Base-by-base conservation (phyloP, 2,888 invertebrate species). In the Harmothoe impar region DNA sequence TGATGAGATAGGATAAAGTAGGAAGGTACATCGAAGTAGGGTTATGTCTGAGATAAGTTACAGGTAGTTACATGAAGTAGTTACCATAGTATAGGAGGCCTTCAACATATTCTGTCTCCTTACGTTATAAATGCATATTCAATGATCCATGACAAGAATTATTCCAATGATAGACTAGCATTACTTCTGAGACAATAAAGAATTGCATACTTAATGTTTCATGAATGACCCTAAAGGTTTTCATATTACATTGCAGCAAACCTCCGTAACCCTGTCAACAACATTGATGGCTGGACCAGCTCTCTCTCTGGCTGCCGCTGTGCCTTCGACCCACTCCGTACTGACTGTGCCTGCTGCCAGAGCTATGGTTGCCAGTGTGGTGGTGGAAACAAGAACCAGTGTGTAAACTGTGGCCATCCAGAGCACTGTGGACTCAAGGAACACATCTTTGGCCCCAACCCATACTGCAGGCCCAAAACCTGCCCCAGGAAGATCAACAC, bases 321-420 rank as follows among this genome's bases (percentile, higher is more conserved):
- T 86, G 20, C 56, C 15, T 88, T 85, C 81, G 91, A 93, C 62
- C 51, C 52, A 0, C 90, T 78, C 3, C 51, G 77, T 20, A 89
- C 35, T 17, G 91, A 89, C 72, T 93, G 93, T 81, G 93, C 93
- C 25, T 93, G 93, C 77, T 93, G 93, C 91, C 92, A 93, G 23
- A 92, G 91, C 15, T 33, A 51, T 12, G 93, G 92, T 0, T 92
- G 93, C 29, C 93, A 93, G 35, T 93, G 93, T 89, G 91, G 91
- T n/a, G 62, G 15, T 31, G 52, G 29, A 5, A 89, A 89, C 89
- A 89, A 33, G 89, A 90, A 90, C 85, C 90, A 90, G 85, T 90
- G 85, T 35, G 85, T 90, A 29, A 56, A 85, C 62, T 90, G 90
- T 62, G 90, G 90, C 31, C 90, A 85, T 62, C 90, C 85, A 29